Conservation (phyloP, 1,140 invertebrate species). For the Globodera ellingtonae region DNA sequence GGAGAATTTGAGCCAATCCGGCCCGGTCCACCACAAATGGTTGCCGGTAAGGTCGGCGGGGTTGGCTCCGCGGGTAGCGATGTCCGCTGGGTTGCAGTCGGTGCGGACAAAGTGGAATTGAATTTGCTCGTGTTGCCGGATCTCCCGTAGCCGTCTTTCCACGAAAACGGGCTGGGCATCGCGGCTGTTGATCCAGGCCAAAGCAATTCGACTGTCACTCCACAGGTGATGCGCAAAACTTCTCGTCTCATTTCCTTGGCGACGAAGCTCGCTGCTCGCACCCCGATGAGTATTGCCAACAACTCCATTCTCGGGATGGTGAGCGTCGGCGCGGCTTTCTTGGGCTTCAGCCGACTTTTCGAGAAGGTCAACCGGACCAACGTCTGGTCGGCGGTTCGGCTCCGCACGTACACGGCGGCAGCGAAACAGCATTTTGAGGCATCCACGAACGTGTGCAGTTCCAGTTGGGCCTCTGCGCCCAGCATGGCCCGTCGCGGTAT, state of each 20-base stretch:
- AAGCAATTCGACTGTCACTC: conserved; percentile 31
- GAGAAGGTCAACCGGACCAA: conserved; percentile 17
- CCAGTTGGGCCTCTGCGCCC: neutral
- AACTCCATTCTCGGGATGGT: conserved; percentile 46
- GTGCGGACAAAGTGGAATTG: conserved; percentile 28
- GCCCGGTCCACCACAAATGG: conserved; percentile 36
- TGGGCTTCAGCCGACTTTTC: conserved; percentile 34
- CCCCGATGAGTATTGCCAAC: conserved; percentile 30
- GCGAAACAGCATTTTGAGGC: conserved; percentile 31
- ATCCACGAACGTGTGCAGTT: conserved; percentile 42
- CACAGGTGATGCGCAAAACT: conserved; percentile 16
- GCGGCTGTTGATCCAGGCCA: conserved; percentile 28
- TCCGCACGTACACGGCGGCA: conserved; percentile 32
- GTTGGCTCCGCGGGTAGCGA: conserved; percentile 21
- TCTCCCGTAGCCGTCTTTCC: conserved; percentile 29
- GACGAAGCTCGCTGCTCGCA: conserved; percentile 11
- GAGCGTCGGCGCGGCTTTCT: neutral
- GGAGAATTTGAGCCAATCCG: neutral
- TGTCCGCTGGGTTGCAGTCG: conserved; percentile 37
- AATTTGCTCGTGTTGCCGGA: neutral
- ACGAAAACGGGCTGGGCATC: conserved; percentile 10
- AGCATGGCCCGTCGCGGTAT: neutral
- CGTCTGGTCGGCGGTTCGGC: too few relatives aligned
- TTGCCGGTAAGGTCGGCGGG: conserved; percentile 18
- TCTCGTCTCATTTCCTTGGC: conserved; percentile 15